Base-by-base conservation (phyloP, 2,888 invertebrate species). In the Fragum fragum region DNA sequence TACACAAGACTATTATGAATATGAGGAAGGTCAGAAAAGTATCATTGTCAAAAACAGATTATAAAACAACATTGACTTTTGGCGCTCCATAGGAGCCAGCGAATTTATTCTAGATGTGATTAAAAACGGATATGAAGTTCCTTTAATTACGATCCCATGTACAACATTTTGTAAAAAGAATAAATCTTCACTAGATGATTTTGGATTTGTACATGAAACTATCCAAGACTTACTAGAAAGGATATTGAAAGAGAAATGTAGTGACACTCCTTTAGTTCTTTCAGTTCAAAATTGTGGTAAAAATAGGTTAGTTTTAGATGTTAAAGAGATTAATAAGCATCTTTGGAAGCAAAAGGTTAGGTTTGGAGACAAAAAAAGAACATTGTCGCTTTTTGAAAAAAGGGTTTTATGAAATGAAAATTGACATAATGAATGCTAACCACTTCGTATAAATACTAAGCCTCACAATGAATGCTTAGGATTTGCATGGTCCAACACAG, bases 1-100 rank as follows among this genome's bases (percentile, higher is more conserved):
- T 55, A 76, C 76, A 16, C 69, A 72, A 47, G 72, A 83, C 29
- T 80, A 66, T 80, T 83, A 52, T 29, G 83, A 83, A 59, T 78
- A 77, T 47, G 75, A 83, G 42, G 61, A 83, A 52, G 73, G 74
- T n/a, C 76, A 70, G 29, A 63, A 76, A 52, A 36, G 73, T 18
- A 81, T 81, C 55, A 52, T 81, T 39, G 79, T 85, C 14, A n/a
- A 84, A 63, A 47, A 72, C 47, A n/a, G 39, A 77, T 26, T 57
- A 71, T 21, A 78, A 71, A 57, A 52, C 29, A 26, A 53, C 55
- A 39, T 55, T 73, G 16, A n/a, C 26, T 52, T 47, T 52, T 52
- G 47, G 70, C 70, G 52, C 23, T 73, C 42, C 78, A 76, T 75
- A 29, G 70, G 73, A 26, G 55, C 79, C 16, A 74, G 69, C 52